A percentile compares a stretch with the other conserved stretches of the same genome.
Evolutionary conservation across 2,797 vertebrate genomes (phyloP).

Genomic region (Antrozous pallidus): DNA sequence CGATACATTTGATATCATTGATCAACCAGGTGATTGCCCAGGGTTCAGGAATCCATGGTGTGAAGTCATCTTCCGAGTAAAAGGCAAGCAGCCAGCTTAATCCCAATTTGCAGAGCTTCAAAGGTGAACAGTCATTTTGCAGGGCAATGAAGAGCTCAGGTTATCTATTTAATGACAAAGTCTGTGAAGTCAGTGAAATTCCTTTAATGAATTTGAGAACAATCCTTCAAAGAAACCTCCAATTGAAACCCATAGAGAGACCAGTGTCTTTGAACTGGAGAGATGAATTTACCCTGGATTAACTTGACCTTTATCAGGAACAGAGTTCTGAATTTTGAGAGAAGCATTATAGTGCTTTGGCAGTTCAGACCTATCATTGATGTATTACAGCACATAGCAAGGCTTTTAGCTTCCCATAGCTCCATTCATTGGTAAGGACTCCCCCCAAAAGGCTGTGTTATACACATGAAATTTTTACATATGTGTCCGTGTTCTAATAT

Average conservation of each 20-base stretch:
- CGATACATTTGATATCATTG: constrained; percentile 30
- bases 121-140: constrained; percentile 83
- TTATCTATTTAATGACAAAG: constrained; percentile 86
- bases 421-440: constrained; percentile 14
- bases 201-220: constrained; percentile 90
- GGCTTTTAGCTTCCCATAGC: constrained; percentile 30
- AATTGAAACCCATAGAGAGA: constrained; percentile 78
- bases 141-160: constrained; percentile 77
- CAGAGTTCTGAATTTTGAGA: constrained; percentile 76
- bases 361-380: constrained; percentile 52
- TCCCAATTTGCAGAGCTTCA: constrained; percentile 83
- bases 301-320: constrained; percentile 83
- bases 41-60: constrained; percentile 8
- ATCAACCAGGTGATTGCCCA: not conserved
- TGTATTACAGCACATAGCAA: constrained; percentile 39
- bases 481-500: not conserved
- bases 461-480: not conserved
- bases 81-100: constrained; percentile 80
- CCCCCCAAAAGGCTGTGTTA: constrained; percentile 17
- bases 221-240: constrained; percentile 88
- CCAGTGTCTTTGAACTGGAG: constrained; percentile 83
- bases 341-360: constrained; percentile 68
- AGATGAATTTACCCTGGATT: constrained; percentile 83
- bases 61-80: constrained; percentile 64
- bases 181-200: constrained; percentile 86